Conservation (phyloP, 2,797 vertebrate genomes). For the Fratercula arctica region DNA sequence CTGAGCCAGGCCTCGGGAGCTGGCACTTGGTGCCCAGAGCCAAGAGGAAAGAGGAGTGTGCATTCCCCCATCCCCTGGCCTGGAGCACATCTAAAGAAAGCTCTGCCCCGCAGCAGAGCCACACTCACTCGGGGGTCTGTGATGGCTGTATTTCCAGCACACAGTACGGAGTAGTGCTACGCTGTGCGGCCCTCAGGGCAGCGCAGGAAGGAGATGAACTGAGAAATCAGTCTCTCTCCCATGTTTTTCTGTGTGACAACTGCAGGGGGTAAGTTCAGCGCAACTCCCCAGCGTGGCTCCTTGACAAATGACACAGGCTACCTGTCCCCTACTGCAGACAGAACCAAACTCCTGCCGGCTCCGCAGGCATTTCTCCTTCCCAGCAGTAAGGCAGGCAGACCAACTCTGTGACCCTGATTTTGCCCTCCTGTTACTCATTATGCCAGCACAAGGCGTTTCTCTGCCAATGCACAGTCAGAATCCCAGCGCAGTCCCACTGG, state of each 20-base stretch:
- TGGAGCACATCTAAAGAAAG: background rate
- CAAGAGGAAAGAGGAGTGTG: background rate
- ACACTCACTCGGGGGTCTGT: background rate
- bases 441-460: background rate
- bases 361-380: background rate
- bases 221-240: background rate
- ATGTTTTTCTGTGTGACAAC: background rate
- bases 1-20: background rate
- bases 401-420: fast-evolving
- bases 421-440: background rate
- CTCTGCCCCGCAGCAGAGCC: background rate
- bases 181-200: background rate
- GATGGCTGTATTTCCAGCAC: background rate
- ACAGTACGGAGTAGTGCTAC: background rate
- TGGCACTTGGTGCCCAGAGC: background rate
- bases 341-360: background rate
- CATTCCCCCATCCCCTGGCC: fast-evolving
- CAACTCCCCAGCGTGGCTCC: background rate
- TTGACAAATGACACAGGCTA: background rate
- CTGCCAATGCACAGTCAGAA: background rate
- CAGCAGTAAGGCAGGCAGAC: background rate
- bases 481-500: background rate
- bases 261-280: background rate
- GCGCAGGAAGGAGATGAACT: background rate
- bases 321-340: background rate